A percentile compares a stretch with the other conserved stretches of the same genome.
Evolutionary conservation across 64 coral and sea anemone species (phyloP).

Genomic region (Dendronephthya gigantea): DNA sequence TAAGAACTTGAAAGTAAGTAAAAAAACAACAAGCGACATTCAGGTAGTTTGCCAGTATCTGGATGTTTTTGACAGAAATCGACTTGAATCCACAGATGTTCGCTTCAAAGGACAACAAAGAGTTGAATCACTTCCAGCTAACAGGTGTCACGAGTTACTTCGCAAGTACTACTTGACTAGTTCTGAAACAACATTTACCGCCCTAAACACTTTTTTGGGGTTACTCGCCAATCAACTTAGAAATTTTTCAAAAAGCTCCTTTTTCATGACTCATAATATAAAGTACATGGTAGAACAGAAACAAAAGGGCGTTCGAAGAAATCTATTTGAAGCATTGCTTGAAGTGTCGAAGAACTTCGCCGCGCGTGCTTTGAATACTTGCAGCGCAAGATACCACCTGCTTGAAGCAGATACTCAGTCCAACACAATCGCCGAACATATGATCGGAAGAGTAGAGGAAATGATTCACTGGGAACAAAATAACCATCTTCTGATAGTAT

Average conservation of each 20-base stretch:
- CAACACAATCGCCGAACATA: constrained; percentile 21
- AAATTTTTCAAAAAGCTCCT: constrained; percentile 68
- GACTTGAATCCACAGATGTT: constrained; percentile 44
- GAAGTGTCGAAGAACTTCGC: constrained; percentile 77
- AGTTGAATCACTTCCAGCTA: constrained; percentile 17
- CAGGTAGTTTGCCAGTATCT: constrained; percentile 79
- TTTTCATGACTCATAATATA: constrained; percentile 51
- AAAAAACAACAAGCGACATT: neutral
- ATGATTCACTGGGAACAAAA: constrained; percentile 67
- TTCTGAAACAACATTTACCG: constrained; percentile 46
- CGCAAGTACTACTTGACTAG: constrained; percentile 38
- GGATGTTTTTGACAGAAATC: constrained; percentile 35
- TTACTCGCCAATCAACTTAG: constrained; percentile 62
- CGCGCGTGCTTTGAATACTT: constrained; percentile 48
- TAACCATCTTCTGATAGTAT: constrained; percentile 52
- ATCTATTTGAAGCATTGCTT: constrained; percentile 54
- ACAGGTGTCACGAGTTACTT: constrained; percentile 26
- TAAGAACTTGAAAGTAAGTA: neutral
- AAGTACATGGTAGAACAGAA: constrained; percentile 27
- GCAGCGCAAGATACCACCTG: constrained; percentile 25
- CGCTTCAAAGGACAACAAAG: constrained; percentile 15
- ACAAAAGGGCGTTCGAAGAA: constrained; percentile 45
- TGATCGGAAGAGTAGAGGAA: constrained; percentile 38
- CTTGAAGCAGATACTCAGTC: neutral
- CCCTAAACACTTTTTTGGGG: constrained; percentile 49